Percentiles rank a stretch among this genome's conserved stretches.
Evolutionary conservation across 2,113 vertebrate species (phyloP).

Genomic region (Myotis lucifugus): DNA sequence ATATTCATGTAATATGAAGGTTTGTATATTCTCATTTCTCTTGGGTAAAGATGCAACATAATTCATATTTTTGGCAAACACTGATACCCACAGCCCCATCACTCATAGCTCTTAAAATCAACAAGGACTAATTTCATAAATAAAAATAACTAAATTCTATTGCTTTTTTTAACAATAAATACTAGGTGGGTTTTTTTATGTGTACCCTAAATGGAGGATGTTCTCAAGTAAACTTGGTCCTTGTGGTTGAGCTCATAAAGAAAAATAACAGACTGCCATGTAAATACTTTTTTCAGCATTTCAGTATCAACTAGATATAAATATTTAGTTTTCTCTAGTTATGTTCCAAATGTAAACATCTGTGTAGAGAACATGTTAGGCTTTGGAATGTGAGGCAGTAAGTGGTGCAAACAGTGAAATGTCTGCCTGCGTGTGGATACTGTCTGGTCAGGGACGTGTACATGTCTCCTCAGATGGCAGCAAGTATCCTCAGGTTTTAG

Average conservation of each 20-base stretch:
- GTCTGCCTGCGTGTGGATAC: not conserved
- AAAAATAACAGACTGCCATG: not conserved
- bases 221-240: not conserved
- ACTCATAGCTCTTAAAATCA: not conserved
- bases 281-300: slow-evolving; percentile 23
- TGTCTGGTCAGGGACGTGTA: not conserved
- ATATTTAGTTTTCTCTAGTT: slow-evolving; percentile 11
- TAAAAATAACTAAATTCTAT: not conserved
- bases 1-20: not conserved
- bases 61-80: not conserved
- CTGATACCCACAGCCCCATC: not conserved
- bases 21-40: not conserved
- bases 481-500: fast-evolving
- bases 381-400: not conserved
- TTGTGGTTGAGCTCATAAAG: not conserved
- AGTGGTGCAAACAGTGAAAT: not conserved
- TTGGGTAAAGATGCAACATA: not conserved
- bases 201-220: not conserved
- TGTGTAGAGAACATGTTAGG: not conserved
- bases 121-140: slow-evolving; percentile 10
- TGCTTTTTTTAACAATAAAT: not conserved
- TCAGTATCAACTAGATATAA: slow-evolving; percentile 2
- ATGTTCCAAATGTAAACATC: slow-evolving; percentile 19
- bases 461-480: not conserved
- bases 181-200: not conserved